Conservation (phyloP, 2,888 invertebrate genomes). For the Epinotia ramella region DNA sequence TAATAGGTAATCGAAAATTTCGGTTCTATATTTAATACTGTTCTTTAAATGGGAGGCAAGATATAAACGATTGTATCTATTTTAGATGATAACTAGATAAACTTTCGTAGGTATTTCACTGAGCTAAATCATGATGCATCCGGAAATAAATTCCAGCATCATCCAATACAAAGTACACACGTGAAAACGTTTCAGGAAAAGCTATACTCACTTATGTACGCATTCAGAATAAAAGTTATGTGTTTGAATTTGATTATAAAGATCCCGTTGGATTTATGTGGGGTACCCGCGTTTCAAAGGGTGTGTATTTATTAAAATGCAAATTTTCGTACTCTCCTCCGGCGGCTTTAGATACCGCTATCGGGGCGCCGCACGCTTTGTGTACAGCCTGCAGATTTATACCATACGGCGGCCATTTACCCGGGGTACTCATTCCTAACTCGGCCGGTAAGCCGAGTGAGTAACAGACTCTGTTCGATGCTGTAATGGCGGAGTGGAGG, state of each 20-base stretch:
- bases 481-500: background rate
- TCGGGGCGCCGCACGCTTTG: slow-evolving; percentile 81
- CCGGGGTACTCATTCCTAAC: slow-evolving; percentile 56
- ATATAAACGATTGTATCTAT: too few species aligned
- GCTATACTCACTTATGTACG: slow-evolving; percentile 32
- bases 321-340: slow-evolving; percentile 79
- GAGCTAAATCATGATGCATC: background rate
- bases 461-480: slow-evolving; percentile 1
- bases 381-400: slow-evolving; percentile 82
- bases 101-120: too few species aligned
- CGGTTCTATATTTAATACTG: too few species aligned
- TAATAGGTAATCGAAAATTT: too few species aligned
- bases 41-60: background rate
- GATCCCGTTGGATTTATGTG: slow-evolving; percentile 80
- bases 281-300: slow-evolving; percentile 78
- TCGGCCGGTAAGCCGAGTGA: slow-evolving; percentile 14
- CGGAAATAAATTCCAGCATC: background rate
- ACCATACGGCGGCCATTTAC: slow-evolving; percentile 71
- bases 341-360: slow-evolving; percentile 81
- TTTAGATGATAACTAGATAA: background rate
- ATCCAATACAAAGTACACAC: background rate
- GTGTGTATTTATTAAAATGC: slow-evolving; percentile 86
- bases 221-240: slow-evolving; percentile 69
- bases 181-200: slow-evolving; percentile 15
- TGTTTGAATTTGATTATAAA: slow-evolving; percentile 84